Evolutionary conservation across 2,888 invertebrate genomes (phyloP).

Genomic region (Acleris laterana): DNA sequence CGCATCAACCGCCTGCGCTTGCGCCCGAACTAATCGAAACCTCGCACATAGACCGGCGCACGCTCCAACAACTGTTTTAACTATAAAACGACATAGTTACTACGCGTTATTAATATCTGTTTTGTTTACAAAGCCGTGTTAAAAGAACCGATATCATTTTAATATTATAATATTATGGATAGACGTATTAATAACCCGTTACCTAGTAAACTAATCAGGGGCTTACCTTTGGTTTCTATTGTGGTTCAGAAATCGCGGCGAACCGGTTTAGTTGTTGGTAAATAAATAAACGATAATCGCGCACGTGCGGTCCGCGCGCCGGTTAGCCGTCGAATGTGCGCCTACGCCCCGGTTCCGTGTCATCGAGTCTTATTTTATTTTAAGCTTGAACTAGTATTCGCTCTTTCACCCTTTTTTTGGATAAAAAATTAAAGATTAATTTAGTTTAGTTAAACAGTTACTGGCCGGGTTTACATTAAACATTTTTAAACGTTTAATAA

Average conservation of each 20-base stretch:
- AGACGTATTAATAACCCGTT: no score
- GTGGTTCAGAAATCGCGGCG: not conserved
- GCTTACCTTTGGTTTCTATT: slow-evolving; percentile 19
- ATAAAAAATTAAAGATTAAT: no score
- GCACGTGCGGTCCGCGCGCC: not conserved
- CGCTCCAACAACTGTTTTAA: not conserved
- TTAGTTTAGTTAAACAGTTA: no score
- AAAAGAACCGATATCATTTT: no score
- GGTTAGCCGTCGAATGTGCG: not conserved
- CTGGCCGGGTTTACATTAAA: no score
- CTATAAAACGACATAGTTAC: not conserved
- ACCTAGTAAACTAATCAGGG: not conserved
- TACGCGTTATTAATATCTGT: slow-evolving; percentile 3
- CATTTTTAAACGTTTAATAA: no score
- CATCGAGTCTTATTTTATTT: slow-evolving; percentile 24
- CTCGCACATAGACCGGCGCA: no score
- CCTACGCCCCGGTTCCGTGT: not conserved
- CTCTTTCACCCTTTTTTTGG: no score
- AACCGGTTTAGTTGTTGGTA: slow-evolving; percentile 33
- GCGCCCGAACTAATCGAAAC: no score
- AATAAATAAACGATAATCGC: slow-evolving; percentile 11
- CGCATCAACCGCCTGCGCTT: no score
- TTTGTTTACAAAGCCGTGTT: slow-evolving; percentile 3
- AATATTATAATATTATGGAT: no score
- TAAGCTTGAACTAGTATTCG: not conserved